Conservation (phyloP, 2,797 vertebrate species). For the Pachyuromys duprasi region DNA sequence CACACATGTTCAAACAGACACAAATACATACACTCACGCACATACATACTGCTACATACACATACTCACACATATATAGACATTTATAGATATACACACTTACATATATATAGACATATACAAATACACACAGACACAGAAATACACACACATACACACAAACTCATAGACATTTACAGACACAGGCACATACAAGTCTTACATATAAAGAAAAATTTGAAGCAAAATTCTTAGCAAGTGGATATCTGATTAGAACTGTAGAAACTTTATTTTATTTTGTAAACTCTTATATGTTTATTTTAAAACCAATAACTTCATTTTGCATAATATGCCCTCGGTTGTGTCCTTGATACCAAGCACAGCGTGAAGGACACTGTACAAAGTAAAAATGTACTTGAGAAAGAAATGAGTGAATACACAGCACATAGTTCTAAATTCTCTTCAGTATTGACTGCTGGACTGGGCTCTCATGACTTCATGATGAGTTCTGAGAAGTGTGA, state of each 20-base stretch:
- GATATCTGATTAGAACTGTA: neutral
- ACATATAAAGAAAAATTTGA: neutral
- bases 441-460: neutral
- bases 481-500: neutral
- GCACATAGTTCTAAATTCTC: neutral
- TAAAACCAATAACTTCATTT: neutral
- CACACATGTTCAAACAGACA: too few relatives aligned
- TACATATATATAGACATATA: neutral
- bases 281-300: neutral
- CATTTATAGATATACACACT: neutral
- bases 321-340: neutral
- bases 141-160: too few relatives aligned
- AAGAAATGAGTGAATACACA: neutral
- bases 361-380: neutral
- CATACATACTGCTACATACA: neutral
- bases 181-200: neutral
- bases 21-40: neutral
- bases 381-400: neutral
- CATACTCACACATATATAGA: too few relatives aligned
- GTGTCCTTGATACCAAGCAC: neutral
- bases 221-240: conserved; percentile 19
- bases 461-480: neutral
- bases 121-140: neutral
- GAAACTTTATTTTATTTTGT: neutral
- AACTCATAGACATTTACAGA: neutral